Base-by-base conservation (phyloP, 64 coral and sea anemone species). In the Montipora sp. region DNA sequence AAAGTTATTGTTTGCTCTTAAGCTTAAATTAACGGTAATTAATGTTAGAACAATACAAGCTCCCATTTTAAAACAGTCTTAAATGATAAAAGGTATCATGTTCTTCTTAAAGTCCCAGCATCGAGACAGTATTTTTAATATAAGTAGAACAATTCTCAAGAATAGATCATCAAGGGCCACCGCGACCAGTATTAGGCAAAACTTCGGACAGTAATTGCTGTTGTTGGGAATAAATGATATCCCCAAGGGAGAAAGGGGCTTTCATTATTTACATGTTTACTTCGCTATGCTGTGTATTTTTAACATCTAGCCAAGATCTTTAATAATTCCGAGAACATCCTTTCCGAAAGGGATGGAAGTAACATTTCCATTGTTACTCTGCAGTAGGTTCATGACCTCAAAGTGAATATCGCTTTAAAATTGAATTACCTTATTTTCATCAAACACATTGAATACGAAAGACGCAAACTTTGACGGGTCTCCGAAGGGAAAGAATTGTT, bases 361-460 rank as follows among this genome's bases (percentile, higher is more conserved):
- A 15, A 63, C 60, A 14, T 15, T 63, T 71, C 3, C 18, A 24
- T 21, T 71, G 18, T 22, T 21, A 23, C 8, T 21, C 8, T 66
- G 61, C 3, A 14, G 4, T 15, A 15, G 11, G 36, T 10, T 47
- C 13, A 14, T 77, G 75, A 47, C 5, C 27, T 47, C 75, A 77
- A 53, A 68, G 68, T 71, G 68, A 20, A 71, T 23, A 4, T 22
- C 60, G 11, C 60, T 63, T 63, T 15, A 55, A 55, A 36, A 36
- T 36, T 36, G 11, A 15, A 14, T 83, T 91, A 88, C 98, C 98
- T 99, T 99, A 71, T 99, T 99, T 77, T 92, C 98, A 47, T 99
- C 98, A 76, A 99, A 99, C 3, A 99, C 98, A 48, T 99, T 99
- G 18, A 99, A 99, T 45, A 99, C 98, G 89, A 99, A 99, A 9